phyloP scores from a whole-genome alignment of 2,888 invertebrate genomes.

The Abrostola triplasia region DNA sequence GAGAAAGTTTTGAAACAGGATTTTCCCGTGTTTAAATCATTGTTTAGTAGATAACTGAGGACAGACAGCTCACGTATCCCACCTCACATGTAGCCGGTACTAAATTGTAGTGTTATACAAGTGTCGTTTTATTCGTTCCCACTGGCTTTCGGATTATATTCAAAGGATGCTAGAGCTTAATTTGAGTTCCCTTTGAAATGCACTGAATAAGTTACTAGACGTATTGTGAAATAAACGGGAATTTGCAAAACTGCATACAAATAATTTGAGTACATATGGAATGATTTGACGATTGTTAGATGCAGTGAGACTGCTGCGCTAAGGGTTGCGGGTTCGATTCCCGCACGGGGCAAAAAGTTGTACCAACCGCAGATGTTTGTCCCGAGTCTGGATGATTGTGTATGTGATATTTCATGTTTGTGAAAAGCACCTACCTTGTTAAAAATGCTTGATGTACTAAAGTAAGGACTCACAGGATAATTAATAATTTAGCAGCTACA shows the following conservation, averaged over 20 bases:
- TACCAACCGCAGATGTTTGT: too few relatives aligned
- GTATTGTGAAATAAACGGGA: too few relatives aligned
- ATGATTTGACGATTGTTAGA: too few relatives aligned
- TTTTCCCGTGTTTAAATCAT: constrained; percentile 62
- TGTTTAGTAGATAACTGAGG: constrained; percentile 62
- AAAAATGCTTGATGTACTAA: too few relatives aligned
- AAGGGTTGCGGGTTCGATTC: too few relatives aligned
- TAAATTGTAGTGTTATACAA: constrained; percentile 34
- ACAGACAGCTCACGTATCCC: constrained; percentile 57
- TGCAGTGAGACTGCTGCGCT: too few relatives aligned
- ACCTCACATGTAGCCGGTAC: constrained; percentile 50
- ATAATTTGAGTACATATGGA: too few relatives aligned
- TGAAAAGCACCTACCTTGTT: too few relatives aligned
- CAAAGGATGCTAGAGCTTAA: constrained; percentile 24
- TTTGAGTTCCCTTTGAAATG: constrained; percentile 13
- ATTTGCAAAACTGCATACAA: too few relatives aligned
- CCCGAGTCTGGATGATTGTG: too few relatives aligned
- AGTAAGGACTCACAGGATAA: background rate
- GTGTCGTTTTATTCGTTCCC: constrained; percentile 19
- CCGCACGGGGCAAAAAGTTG: too few relatives aligned
- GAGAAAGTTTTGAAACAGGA: constrained; percentile 40
- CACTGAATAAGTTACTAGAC: background rate
- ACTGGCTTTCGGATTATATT: constrained; percentile 24
- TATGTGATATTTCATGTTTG: too few relatives aligned
- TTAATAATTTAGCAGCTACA: background rate